Base-by-base conservation (phyloP, 2,888 invertebrate genomes). In the Morinoia aosen region DNA sequence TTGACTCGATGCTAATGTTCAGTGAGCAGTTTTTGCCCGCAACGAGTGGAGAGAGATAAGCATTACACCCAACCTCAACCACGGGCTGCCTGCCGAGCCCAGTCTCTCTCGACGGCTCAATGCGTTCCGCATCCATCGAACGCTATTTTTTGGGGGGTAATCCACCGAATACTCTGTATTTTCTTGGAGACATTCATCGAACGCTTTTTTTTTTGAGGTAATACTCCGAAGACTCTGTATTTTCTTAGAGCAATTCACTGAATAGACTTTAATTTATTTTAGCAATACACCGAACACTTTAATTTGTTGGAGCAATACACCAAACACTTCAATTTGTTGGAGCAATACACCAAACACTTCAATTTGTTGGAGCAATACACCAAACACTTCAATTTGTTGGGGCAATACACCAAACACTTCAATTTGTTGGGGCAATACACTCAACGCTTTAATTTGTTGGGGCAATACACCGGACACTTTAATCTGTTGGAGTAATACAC, bases 1-100 rank as follows among this genome's bases (percentile, higher is more conserved):
- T 57, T 93, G 57, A 93, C 57, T 93, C 56, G 93, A 93, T 93
- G 93, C 93, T 93, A 93, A 93, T 93, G 93, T 93, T 57, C 93
- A 57, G 93, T 57, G 93, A 57, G 57, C 48, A 93, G 93, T 93
- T 93, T 93, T 93, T 93, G 93, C 57, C 57, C 39, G 14, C 93
- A 19, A 57, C 14, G 57, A 39, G 57, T 48, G 48, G 48, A 48
- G 33, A 39, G 93, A 56, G 57, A 93, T 93, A 93, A 93, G 93
- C 93, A 33, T 57, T 56, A 48, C 93, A 56, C 56, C 25, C 93
- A 11, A 93, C 93, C 57, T 25, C 56, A 56, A 8, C 57, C 93
- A 48, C 25, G 90, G 90, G 16, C 90, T 48, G 90, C 2, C 33
- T 16, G 64, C 48, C 90, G 7, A 90, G 40, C 90, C 48, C 40